phyloP scores from a whole-genome alignment of 1,140 invertebrate species.

The Bombus superbus region DNA sequence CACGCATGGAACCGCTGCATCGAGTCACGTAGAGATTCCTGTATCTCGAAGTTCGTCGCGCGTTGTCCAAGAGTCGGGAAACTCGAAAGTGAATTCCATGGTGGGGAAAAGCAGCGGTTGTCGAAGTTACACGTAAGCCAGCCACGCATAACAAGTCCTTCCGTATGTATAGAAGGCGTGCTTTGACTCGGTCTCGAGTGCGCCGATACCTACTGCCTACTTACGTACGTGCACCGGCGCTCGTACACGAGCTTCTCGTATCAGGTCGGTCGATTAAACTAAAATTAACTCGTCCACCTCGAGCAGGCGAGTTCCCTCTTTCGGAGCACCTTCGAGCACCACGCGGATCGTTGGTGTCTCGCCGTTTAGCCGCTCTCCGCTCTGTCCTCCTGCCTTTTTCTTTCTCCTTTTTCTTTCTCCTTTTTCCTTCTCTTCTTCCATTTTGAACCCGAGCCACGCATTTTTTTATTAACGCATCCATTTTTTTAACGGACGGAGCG shows the following conservation, averaged over 20 bases:
- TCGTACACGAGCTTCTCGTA: slow-evolving; percentile 59
- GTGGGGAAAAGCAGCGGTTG: slow-evolving; percentile 21
- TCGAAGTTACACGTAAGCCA: slow-evolving; percentile 48
- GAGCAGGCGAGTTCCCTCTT: slow-evolving; percentile 62
- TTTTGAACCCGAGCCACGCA: neutral
- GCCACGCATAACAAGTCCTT: slow-evolving; percentile 40
- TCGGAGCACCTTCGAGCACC: slow-evolving; percentile 36
- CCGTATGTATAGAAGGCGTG: slow-evolving; percentile 20
- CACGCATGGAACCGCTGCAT: neutral
- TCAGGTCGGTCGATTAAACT: slow-evolving; percentile 73
- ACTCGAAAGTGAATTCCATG: slow-evolving; percentile 49
- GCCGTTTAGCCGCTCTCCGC: neutral
- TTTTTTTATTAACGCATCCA: neutral
- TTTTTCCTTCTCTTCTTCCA: neutral
- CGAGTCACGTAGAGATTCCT: slow-evolving; percentile 14
- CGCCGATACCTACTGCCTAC: slow-evolving; percentile 17
- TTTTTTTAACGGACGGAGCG: neutral
- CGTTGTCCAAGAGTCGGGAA: slow-evolving; percentile 53
- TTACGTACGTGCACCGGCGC: slow-evolving; percentile 44
- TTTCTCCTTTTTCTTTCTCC: neutral
- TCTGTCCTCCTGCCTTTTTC: slow-evolving; percentile 27
- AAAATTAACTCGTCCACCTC: slow-evolving; percentile 70
- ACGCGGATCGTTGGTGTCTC: slow-evolving; percentile 16
- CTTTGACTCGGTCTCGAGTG: slow-evolving; percentile 27
- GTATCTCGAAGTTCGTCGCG: slow-evolving; percentile 32